Base-by-base conservation (phyloP, 2,113 vertebrate genomes). In the Forbesichthys papilliferus region DNA sequence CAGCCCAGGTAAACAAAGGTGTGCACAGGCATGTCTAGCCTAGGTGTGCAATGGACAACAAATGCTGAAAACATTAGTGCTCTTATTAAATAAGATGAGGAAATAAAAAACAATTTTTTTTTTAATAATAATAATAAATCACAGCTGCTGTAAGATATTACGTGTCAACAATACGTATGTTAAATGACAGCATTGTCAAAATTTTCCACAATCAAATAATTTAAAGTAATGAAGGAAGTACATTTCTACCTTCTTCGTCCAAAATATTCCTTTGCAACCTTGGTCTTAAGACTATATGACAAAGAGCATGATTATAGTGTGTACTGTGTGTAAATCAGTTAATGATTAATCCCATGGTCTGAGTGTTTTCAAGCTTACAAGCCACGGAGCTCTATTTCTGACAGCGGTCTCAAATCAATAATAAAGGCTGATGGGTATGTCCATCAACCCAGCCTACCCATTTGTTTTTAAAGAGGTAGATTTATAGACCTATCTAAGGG, bases 281-380 rank as follows among this genome's bases (percentile, higher is more conserved):
- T 34, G 75, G 47, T 64, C 58, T 76, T 84, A 51, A 68, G 36
- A 71, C 60, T 74, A 68, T 47, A 73, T 57, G 66, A 66, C 58
- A 73, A 71, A 36, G 14, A 71, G 65, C 53, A 54, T 66, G 55
- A 71, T 51, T 46, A 68, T 68, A 63, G 20, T 52, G 52, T 74
- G 56, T 78, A 42, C 36, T 42, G 66, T 75, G 36, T 66, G 14
- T 61, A 54, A 34, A 61, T 54, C 18, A 62, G 82, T 89, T 88
- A 89, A 91, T 91, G 71, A 81, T 86, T 87, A 88, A 90, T 75
- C 74, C 64, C 72, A 73, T 73, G 81, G 84, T 54, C 69, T 73
- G 79, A 87, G 78, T 61, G 63, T 59, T 64, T 47, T 57, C 73
- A 77, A 77, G 53, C 80, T 79, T 78, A 66, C 79, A 49, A 70